Conservation (phyloP, 2,797 vertebrate genomes). For the Coreius guichenoti region DNA sequence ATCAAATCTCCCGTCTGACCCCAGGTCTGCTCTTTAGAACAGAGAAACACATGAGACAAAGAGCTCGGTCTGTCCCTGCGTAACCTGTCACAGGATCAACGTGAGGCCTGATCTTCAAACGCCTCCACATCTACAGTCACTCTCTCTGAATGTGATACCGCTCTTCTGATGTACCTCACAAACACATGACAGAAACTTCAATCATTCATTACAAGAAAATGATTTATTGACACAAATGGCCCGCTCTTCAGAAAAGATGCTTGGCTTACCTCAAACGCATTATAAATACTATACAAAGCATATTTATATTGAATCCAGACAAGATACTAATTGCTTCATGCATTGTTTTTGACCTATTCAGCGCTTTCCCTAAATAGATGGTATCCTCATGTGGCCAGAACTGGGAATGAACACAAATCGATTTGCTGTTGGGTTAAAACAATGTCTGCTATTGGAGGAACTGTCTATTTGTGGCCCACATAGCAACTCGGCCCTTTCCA, state of each 20-base stretch:
- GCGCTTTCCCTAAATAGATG: slow-evolving; percentile 33
- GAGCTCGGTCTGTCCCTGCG: slow-evolving; percentile 51
- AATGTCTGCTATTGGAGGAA: slow-evolving; percentile 4
- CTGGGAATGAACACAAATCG: slow-evolving; percentile 37
- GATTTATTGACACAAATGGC: neutral
- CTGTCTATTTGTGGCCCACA: slow-evolving; percentile 55
- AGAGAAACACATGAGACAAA: slow-evolving; percentile 52
- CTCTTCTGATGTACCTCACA: slow-evolving; percentile 16
- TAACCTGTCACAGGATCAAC: slow-evolving; percentile 58
- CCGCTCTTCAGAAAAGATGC: neutral
- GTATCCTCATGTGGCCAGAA: slow-evolving; percentile 14
- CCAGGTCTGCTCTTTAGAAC: slow-evolving; percentile 64
- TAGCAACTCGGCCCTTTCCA: slow-evolving; percentile 58
- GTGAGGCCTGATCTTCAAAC: slow-evolving; percentile 64
- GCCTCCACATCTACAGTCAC: slow-evolving; percentile 4
- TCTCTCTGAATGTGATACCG: neutral
- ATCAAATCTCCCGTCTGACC: slow-evolving; percentile 63
- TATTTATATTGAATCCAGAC: neutral
- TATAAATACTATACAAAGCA: neutral
- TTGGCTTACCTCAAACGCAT: neutral
- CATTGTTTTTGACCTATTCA: slow-evolving; percentile 31
- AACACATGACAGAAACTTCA: neutral
- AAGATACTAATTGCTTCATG: neutral
- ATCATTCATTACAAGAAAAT: neutral
- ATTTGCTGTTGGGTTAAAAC: slow-evolving; percentile 44